These are phyloP conservation scores for Aurelia sp. DNA, from an alignment of 30 jellyfish, hydroid and myxozoan species.

Conservation along the genomic window DNA sequence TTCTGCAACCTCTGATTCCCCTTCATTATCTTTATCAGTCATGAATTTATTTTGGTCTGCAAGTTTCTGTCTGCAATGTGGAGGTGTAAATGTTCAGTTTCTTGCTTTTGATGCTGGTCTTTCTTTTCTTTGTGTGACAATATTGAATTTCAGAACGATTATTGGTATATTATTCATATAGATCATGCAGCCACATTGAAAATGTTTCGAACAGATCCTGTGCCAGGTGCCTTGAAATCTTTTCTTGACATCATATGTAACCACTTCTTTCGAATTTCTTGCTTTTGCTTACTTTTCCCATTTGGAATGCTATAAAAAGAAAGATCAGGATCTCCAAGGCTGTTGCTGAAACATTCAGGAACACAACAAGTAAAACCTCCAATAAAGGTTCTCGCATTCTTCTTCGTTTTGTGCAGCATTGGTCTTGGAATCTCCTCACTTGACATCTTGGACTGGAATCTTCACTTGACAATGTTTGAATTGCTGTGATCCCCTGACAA, in stretches of 20 bases:
- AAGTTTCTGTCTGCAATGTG: no score
- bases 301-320: conserved; percentile 14
- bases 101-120: conserved; percentile 23
- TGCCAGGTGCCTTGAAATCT: conserved; percentile 1
- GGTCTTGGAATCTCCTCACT: neutral
- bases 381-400: neutral
- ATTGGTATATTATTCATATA: conserved; percentile 57
- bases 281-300: no score
- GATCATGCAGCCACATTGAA: conserved; percentile 41
- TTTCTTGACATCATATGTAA: conserved; percentile 17
- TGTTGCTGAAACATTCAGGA: neutral
- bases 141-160: conserved; percentile 25
- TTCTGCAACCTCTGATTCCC: no score
- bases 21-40: no score
- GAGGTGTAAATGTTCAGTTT: no score
- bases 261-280: no score
- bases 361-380: conserved; percentile 13
- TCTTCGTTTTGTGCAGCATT: neutral
- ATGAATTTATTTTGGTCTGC: no score
- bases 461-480: neutral
- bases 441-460: neutral
- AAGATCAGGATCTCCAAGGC: conserved; percentile 5
- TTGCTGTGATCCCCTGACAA: neutral
- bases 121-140: neutral
- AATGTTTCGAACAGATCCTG: conserved; percentile 55